Conservation (phyloP, 2,797 vertebrate species). For the Cercopithecus mitis region DNA sequence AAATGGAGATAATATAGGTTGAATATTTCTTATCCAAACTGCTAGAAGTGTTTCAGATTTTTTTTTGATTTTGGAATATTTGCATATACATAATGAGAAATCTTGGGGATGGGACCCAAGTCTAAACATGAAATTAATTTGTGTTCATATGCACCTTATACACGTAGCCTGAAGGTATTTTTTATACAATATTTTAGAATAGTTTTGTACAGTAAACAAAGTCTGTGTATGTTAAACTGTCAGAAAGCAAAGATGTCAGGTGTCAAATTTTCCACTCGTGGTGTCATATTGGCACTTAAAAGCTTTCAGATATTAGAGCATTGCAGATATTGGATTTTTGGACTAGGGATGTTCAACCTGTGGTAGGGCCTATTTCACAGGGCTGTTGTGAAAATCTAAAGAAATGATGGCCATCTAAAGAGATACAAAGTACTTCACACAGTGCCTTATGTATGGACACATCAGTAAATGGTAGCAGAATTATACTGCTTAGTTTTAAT, state of each 20-base stretch:
- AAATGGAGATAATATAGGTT: not conserved
- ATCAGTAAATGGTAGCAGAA: not conserved
- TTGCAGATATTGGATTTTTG: not conserved
- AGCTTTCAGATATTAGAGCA: not conserved
- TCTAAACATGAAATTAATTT: not conserved
- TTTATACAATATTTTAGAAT: not conserved
- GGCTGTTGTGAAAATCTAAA: not conserved
- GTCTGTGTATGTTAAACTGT: not conserved
- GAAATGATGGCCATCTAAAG: not conserved
- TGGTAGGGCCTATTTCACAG: not conserved
- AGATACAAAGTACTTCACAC: not conserved
- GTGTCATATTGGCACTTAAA: not conserved
- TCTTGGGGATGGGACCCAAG: not conserved
- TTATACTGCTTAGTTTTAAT: not conserved
- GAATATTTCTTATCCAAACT: not conserved
- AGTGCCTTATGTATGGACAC: not conserved
- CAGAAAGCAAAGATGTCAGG: not conserved
- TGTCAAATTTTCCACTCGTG: not conserved
- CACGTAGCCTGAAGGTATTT: not conserved
- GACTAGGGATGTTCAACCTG: not conserved
- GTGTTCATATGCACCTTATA: not conserved
- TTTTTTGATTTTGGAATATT: not conserved
- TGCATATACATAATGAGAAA: not conserved
- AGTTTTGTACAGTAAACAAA: not conserved
- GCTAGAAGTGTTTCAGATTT: not conserved